Conservation (phyloP, 2,113 vertebrate genomes). For the Callochromis pleurospilus region DNA sequence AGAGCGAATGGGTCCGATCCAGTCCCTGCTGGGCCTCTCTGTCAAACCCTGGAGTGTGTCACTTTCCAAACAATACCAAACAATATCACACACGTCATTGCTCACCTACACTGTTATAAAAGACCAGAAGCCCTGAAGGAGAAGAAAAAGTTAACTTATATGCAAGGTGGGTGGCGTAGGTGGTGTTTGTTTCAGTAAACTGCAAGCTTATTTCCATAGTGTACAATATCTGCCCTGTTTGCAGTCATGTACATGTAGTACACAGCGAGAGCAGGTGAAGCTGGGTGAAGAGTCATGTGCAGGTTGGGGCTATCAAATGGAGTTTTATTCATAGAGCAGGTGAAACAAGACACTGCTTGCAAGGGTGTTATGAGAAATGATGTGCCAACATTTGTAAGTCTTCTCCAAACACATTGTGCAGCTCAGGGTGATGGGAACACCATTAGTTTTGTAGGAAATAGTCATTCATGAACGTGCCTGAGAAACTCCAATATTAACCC, state of each 20-base stretch:
- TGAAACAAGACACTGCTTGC: neutral
- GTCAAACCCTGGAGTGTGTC: conserved; percentile 23
- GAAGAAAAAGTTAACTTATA: conserved; percentile 16
- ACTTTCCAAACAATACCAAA: conserved; percentile 39
- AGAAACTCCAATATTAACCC: neutral
- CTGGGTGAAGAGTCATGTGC: neutral
- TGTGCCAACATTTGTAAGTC: neutral
- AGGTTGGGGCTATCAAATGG: neutral
- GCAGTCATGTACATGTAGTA: neutral
- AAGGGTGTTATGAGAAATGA: neutral
- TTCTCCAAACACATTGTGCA: neutral
- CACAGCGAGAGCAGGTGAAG: neutral
- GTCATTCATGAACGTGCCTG: neutral
- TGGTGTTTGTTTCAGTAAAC: neutral
- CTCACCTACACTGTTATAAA: neutral
- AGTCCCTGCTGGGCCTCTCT: conserved; percentile 50
- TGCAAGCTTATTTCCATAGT: neutral
- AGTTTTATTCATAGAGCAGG: neutral
- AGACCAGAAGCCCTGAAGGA: neutral
- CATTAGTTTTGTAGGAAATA: neutral
- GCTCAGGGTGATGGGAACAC: neutral
- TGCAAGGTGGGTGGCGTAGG: conserved; percentile 3
- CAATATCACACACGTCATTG: conserved; percentile 24
- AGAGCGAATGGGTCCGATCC: conserved; percentile 22
- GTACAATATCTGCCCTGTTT: neutral